These are phyloP conservation scores for Lasioglossum zephyrum DNA, from an alignment of 2,888 invertebrate genomes.

Conservation along the genomic window DNA sequence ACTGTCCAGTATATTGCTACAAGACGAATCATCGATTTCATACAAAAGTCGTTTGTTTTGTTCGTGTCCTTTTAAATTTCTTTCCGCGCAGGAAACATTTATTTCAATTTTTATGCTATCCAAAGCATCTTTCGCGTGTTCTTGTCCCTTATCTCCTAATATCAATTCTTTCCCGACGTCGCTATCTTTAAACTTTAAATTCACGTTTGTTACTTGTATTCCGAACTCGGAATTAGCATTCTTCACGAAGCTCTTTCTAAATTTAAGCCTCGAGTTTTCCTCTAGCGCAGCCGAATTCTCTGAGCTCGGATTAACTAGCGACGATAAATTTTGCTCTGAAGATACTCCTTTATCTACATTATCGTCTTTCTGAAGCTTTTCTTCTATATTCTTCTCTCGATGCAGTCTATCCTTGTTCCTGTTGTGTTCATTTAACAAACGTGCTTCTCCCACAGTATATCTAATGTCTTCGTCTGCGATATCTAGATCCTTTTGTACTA, in stretches of 20 bases:
- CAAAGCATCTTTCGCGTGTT: constrained; percentile 59
- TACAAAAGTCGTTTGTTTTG: constrained; percentile 39
- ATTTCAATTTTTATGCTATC: constrained; percentile 82
- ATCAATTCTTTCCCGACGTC: constrained; percentile 59
- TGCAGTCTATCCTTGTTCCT: constrained; percentile 64
- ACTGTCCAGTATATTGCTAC: constrained; percentile 22
- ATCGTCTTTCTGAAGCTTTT: background rate
- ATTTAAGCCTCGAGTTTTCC: constrained; percentile 49
- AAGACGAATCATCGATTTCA: constrained; percentile 31
- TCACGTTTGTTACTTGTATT: constrained; percentile 78
- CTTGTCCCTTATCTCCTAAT: constrained; percentile 60
- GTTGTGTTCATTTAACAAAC: constrained; percentile 70
- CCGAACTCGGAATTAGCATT: constrained; percentile 72
- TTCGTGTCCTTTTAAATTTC: constrained; percentile 55
- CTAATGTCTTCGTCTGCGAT: constrained; percentile 37
- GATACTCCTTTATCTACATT: background rate
- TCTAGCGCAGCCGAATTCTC: constrained; percentile 18
- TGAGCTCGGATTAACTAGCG: background rate
- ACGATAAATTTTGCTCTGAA: constrained; percentile 25
- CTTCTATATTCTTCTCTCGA: constrained; percentile 5
- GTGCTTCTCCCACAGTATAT: constrained; percentile 59
- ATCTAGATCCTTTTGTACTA: constrained; percentile 49
- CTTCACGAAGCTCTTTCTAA: constrained; percentile 58
- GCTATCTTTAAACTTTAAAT: constrained; percentile 76
- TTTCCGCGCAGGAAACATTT: constrained; percentile 80